These are phyloP conservation scores for Pharmacophagus antenor DNA, from an alignment of 2,888 invertebrate genomes.

Conservation along the genomic window DNA sequence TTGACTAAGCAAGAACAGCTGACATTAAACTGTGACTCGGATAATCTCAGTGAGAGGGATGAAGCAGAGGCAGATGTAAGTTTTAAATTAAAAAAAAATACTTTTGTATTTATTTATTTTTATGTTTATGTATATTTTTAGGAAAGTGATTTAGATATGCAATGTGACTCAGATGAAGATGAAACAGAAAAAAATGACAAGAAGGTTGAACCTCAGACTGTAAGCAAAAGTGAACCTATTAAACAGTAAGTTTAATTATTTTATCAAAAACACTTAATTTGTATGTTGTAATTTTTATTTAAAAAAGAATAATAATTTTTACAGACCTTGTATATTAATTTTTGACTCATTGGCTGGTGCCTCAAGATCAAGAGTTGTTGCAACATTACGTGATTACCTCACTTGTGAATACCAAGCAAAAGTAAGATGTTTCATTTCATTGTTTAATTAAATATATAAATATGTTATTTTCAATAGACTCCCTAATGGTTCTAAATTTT, in stretches of 20 bases:
- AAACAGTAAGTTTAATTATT: slow-evolving; percentile 80
- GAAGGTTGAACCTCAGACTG: slow-evolving; percentile 54
- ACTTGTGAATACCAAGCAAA: slow-evolving; percentile 92
- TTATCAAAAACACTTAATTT: neutral
- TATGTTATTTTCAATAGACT: neutral
- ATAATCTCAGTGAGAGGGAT: slow-evolving; percentile 87
- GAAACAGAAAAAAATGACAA: slow-evolving; percentile 64
- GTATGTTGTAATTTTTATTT: neutral
- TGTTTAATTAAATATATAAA: neutral
- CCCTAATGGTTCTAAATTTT: slow-evolving; percentile 8
- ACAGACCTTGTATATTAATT: slow-evolving; percentile 94
- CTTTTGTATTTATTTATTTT: too few relatives aligned
- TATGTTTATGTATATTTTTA: slow-evolving; percentile 42
- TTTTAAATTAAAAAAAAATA: too few relatives aligned
- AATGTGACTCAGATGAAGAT: slow-evolving; percentile 75
- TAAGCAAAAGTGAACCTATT: slow-evolving; percentile 72
- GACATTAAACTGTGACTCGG: slow-evolving; percentile 84
- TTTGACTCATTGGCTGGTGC: slow-evolving; percentile 96
- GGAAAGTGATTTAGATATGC: slow-evolving; percentile 79
- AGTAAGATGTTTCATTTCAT: slow-evolving; percentile 54
- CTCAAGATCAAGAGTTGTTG: slow-evolving; percentile 90
- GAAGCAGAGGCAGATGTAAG: slow-evolving; percentile 88
- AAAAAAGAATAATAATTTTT: slow-evolving; percentile 45
- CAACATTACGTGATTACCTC: slow-evolving; percentile 94
- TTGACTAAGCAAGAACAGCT: slow-evolving; percentile 75